A percentile compares a stretch with the other conserved stretches of the same genome.
Evolutionary conservation across 2,797 vertebrate species (phyloP).

Genomic region (Cynopterus sphinx): DNA sequence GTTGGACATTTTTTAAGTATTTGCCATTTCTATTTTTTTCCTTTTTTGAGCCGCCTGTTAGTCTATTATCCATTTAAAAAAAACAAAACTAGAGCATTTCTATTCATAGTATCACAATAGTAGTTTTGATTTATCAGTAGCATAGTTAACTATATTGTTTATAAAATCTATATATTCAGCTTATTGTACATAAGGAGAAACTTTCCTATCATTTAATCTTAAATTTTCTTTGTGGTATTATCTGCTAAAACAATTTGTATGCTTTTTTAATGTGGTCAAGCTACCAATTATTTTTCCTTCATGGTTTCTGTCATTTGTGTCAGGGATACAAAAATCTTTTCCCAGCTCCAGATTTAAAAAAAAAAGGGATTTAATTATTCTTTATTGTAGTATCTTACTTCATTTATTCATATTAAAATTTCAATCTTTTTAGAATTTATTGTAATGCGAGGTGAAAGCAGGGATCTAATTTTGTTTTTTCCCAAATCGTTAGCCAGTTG

Average conservation of each 20-base stretch:
- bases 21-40: not conserved
- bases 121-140: not conserved
- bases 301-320: not conserved
- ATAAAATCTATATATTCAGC: not conserved
- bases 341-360: not conserved
- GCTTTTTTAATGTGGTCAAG: not conserved
- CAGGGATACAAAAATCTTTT: not conserved
- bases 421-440: not conserved
- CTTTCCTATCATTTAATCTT: not conserved
- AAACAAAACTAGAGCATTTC: not conserved
- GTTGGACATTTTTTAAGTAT: not conserved
- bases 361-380: no score
- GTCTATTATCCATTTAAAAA: not conserved
- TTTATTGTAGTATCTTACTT: not conserved
- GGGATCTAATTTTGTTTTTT: not conserved
- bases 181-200: not conserved
- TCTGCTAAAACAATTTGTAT: not conserved
- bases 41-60: not conserved
- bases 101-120: not conserved
- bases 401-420: not conserved
- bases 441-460: not conserved
- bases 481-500: not conserved
- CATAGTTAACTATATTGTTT: not conserved
- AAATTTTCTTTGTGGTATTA: not conserved
- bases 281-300: not conserved